phyloP scores from a whole-genome alignment of 2,888 invertebrate genomes.

The Xestia sexstrigata region DNA sequence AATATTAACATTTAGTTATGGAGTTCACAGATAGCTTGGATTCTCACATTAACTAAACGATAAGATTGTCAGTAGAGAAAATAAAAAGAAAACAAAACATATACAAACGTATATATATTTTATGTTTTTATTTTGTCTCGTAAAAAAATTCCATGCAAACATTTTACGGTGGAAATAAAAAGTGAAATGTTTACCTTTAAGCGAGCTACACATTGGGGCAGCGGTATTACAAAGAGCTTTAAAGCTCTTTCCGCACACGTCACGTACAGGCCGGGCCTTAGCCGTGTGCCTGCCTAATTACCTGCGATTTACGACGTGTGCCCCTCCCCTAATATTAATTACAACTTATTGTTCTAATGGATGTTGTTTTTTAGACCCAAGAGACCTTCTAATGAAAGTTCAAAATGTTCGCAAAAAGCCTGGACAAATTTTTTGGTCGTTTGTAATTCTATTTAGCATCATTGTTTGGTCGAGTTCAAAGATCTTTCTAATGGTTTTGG shows the following conservation, averaged over 20 bases:
- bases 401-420: conserved; percentile 62
- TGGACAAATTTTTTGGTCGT: conserved; percentile 58
- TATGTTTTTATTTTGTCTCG: conserved; percentile 64
- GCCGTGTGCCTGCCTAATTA: conserved; percentile 81
- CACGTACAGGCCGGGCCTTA: conserved; percentile 75
- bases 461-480: conserved; percentile 27
- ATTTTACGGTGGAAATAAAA: conserved; percentile 67
- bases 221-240: conserved; percentile 79
- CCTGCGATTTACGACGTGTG: conserved; percentile 83
- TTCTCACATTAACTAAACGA: conserved; percentile 50
- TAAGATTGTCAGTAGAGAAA: conserved; percentile 58
- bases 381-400: conserved; percentile 68
- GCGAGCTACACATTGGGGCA: conserved; percentile 67
- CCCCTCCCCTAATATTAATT: conserved; percentile 79
- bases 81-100: conserved; percentile 61
- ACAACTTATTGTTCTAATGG: conserved; percentile 77
- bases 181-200: conserved; percentile 76
- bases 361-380: conserved; percentile 66
- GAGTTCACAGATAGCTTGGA: not conserved
- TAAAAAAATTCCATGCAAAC: conserved; percentile 60
- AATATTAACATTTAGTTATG: conserved; percentile 41
- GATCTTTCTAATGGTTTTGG: conserved; percentile 16
- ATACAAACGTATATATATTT: too few relatives aligned
- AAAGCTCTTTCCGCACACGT: conserved; percentile 79
- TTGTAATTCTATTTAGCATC: conserved; percentile 32